Percentiles rank a stretch among this genome's conserved stretches.
These are phyloP conservation scores for Yasuhikotakia modesta DNA, from an alignment of 2,797 vertebrate species.

Conservation along the genomic window DNA sequence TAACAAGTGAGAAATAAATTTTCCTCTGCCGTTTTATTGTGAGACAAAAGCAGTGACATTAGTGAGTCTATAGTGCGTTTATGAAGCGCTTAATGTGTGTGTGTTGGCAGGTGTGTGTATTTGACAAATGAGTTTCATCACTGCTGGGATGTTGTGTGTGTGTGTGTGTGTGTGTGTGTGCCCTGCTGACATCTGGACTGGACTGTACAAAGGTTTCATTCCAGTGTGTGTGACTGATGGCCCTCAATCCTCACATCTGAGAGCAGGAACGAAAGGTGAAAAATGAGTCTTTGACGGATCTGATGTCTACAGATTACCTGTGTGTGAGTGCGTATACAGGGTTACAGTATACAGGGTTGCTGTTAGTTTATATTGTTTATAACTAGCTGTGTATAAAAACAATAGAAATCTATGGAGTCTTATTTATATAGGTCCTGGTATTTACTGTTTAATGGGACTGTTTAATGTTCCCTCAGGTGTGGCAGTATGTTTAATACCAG, in stretches of 20 bases:
- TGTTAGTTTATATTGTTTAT: too few relatives aligned
- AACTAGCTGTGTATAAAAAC: too few relatives aligned
- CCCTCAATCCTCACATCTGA: conserved; percentile 90
- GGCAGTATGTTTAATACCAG: too few relatives aligned
- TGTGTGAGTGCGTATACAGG: neutral
- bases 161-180: conserved; percentile 45
- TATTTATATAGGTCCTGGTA: too few relatives aligned
- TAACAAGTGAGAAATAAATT: too few relatives aligned
- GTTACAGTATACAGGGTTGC: too few relatives aligned
- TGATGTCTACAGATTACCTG: conserved; percentile 66
- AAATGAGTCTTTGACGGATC: conserved; percentile 80
- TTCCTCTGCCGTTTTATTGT: too few relatives aligned
- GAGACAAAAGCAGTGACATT: too few relatives aligned
- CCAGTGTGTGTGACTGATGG: conserved; percentile 90
- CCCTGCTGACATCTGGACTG: conserved; percentile 72
- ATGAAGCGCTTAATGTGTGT: conserved; percentile 42
- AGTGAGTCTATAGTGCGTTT: too few relatives aligned
- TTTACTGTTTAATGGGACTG: too few relatives aligned
- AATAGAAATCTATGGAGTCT: too few relatives aligned
- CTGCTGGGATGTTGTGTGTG: conserved; percentile 15
- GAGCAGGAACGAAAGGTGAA: conserved; percentile 80
- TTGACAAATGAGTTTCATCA: conserved; percentile 51
- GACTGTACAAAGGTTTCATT: conserved; percentile 85
- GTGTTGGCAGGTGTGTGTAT: conserved; percentile 36
- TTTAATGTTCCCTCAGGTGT: too few relatives aligned